Evolutionary conservation across 2,797 vertebrate species (phyloP).

Genomic region (Dallia pectoralis): DNA sequence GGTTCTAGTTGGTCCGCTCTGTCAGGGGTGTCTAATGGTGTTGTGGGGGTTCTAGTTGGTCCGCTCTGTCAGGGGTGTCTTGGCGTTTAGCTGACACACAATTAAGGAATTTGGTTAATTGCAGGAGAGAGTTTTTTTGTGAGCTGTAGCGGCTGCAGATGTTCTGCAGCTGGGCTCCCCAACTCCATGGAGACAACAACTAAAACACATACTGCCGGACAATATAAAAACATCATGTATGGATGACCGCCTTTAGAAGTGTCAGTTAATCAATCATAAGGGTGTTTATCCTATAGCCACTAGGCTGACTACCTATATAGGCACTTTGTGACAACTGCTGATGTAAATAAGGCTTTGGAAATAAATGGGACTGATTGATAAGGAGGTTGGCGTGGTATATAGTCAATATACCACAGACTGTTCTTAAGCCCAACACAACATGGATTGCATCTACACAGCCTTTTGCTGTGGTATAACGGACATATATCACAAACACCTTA

Average conservation of each 20-base stretch:
- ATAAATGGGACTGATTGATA: no score
- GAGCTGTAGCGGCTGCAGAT: constrained; percentile 57
- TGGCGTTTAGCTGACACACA: constrained; percentile 66
- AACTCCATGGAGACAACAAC: constrained; percentile 1
- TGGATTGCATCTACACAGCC: no score
- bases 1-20: constrained; percentile 50
- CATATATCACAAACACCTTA: no score
- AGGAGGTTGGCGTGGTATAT: no score
- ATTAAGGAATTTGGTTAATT: constrained; percentile 52
- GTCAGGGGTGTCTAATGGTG: constrained; percentile 45
- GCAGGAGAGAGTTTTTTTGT: constrained; percentile 41
- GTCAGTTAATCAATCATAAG: no score
- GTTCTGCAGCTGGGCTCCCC: constrained; percentile 45
- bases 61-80: constrained; percentile 66
- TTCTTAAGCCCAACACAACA: no score
- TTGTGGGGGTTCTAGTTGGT: constrained; percentile 31
- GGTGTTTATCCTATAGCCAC: no score
- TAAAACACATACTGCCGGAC: constrained; percentile 25
- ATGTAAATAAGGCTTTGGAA: no score
- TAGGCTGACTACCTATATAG: no score
- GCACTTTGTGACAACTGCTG: no score
- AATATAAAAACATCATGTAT: constrained; percentile 43
- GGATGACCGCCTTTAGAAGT: neutral
- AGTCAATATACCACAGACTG: no score
- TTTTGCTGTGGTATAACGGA: no score